Evolutionary conservation across 2,797 vertebrate genomes (phyloP).

Genomic region (Enteromius mattozi): DNA sequence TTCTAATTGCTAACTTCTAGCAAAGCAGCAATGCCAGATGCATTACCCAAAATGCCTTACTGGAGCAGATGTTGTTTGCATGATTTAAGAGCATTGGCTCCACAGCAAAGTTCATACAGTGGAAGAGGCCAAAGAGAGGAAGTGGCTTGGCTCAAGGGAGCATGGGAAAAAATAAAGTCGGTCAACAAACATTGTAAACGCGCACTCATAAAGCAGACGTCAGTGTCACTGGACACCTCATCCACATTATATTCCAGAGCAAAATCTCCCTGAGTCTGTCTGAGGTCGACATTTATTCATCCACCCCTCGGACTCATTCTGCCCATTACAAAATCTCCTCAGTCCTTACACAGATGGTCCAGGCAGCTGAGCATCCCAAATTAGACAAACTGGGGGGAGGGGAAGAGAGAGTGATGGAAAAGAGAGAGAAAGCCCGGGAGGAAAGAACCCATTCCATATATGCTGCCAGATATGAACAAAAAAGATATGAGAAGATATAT

Average conservation of each 20-base stretch:
- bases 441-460: slow-evolving; percentile 35
- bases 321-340: slow-evolving; percentile 66
- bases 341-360: slow-evolving; percentile 79
- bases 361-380: slow-evolving; percentile 79
- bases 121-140: slow-evolving; percentile 66
- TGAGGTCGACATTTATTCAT: slow-evolving; percentile 42
- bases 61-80: slow-evolving; percentile 51
- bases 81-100: slow-evolving; percentile 29
- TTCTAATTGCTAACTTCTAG: slow-evolving; percentile 29
- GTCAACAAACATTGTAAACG: slow-evolving; percentile 34
- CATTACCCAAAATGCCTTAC: slow-evolving; percentile 53
- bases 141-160: slow-evolving; percentile 67
- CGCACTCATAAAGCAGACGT: neutral
- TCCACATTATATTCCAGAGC: slow-evolving; percentile 25
- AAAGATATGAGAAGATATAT: slow-evolving; percentile 33
- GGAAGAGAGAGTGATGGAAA: slow-evolving; percentile 48
- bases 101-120: slow-evolving; percentile 24
- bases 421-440: slow-evolving; percentile 50
- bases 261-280: slow-evolving; percentile 49
- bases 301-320: slow-evolving; percentile 62
- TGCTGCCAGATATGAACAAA: slow-evolving; percentile 39
- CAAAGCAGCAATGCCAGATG: slow-evolving; percentile 25
- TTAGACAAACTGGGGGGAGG: slow-evolving; percentile 54
- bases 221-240: slow-evolving; percentile 11
- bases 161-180: slow-evolving; percentile 70